These are phyloP conservation scores for Calcarius lapponicus DNA, from an alignment of 2,797 vertebrate genomes.

Conservation along the genomic window DNA sequence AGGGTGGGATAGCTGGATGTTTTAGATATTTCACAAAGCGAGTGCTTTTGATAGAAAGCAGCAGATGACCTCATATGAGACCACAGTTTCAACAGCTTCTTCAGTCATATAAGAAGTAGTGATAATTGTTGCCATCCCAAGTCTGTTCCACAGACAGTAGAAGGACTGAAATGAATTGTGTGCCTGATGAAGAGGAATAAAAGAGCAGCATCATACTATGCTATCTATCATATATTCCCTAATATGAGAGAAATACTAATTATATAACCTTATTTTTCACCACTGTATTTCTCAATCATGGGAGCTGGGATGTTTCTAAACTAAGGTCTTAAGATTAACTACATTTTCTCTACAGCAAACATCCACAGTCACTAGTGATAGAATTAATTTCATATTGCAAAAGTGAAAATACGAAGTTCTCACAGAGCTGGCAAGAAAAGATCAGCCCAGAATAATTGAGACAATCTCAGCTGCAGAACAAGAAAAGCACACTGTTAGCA, in stretches of 20 bases:
- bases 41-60: neutral
- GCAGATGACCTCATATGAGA: neutral
- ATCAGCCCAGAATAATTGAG: neutral
- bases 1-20: neutral
- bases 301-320: neutral
- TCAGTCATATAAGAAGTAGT: neutral
- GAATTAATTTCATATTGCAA: neutral
- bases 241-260: neutral
- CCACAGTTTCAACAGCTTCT: neutral
- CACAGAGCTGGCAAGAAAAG: neutral
- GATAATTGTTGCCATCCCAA: neutral
- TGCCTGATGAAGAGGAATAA: neutral
- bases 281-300: neutral
- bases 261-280: neutral
- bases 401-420: neutral
- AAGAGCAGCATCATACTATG: neutral
- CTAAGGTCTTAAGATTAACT: neutral
- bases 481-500: neutral
- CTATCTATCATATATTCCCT: neutral
- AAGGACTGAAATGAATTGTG: neutral
- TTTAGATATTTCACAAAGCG: neutral
- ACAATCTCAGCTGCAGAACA: neutral
- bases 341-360: neutral
- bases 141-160: neutral
- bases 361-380: neutral